Evolutionary conservation across 2,888 invertebrate genomes (phyloP), one percentile per base, ranked within the genome.

Genomic region (Argyresthia goedartella): DNA sequence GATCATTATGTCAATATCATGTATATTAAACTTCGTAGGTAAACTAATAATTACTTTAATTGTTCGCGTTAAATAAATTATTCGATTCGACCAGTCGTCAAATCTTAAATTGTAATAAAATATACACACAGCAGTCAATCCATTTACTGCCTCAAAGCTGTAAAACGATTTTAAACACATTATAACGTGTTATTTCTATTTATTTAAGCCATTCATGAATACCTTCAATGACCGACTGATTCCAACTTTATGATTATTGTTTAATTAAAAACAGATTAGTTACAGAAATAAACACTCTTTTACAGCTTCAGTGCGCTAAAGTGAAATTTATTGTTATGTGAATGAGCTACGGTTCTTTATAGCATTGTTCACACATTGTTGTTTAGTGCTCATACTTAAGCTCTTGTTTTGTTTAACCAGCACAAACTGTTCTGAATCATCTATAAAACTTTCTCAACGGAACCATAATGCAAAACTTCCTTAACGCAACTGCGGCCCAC

Each of bases 61-160:
- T 39, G 8, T 25, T 25, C 25, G 25, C 25, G 25, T 25, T 86
- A 82, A 85, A 86, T 85, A 81, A 84, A 82, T 82, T 81, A 85
- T 82, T 75, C 76, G 73, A 77, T 76, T 76, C 68, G 75, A 79
- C 73, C 78, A 81, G 71, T 81, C 81, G 76, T 81, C 78, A 81
- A 84, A 78, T 84, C 80, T 84, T 81, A 84, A 86, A 85, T 85
- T 76, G 81, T 80, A 84, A 85, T 86, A 85, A 85, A 85, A 80
- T 82, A 71, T 78, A 82, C 79, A 76, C 82, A 75, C 82, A 74
- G 81, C 82, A 82, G 81, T 82, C 79, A 80, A 81, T 82, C 75
- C 81, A 82, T 85, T 86, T 85, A 85, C 81, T 81, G 76, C 84
- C 73, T 74, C 76, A 71, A 79, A 84, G 86, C 81, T 82, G 85